Evolutionary conservation across 23 tunicate species (phyloP).

Genomic region (Phallusia fumigata): DNA sequence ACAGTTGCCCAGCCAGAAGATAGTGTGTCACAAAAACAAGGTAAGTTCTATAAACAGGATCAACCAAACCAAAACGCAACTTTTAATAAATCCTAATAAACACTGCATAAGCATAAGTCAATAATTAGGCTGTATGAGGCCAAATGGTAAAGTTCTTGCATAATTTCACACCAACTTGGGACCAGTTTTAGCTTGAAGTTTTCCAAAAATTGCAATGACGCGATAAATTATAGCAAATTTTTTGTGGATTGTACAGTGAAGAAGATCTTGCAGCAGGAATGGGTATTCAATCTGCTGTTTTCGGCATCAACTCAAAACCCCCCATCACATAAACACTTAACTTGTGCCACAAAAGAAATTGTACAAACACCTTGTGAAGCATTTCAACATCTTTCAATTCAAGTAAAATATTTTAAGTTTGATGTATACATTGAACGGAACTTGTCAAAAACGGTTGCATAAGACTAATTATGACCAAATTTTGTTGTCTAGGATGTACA

Average conservation of each 20-base stretch:
- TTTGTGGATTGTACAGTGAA: neutral
- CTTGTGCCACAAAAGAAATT: neutral
- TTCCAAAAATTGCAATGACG: too few species aligned
- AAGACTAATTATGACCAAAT: too few species aligned
- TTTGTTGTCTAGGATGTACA: neutral
- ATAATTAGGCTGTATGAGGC: too few species aligned
- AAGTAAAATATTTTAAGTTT: neutral
- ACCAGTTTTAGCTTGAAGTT: too few species aligned
- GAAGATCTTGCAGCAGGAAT: conserved; percentile 11
- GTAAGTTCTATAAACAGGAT: neutral
- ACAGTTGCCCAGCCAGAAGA: neutral
- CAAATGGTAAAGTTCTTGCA: neutral
- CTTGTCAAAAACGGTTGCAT: too few species aligned
- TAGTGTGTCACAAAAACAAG: neutral
- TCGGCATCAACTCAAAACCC: neutral
- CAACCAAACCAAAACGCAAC: too few species aligned
- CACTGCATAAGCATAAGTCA: too few species aligned
- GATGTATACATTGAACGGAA: neutral
- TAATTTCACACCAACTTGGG: too few species aligned
- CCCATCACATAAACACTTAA: neutral
- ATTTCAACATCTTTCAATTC: neutral
- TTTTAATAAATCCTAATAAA: too few species aligned
- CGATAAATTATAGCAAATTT: neutral
- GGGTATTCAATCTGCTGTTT: neutral
- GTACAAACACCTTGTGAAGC: neutral